phyloP scores from a whole-genome alignment of 2,888 invertebrate genomes.

The Pachymerium ferrugineum region DNA sequence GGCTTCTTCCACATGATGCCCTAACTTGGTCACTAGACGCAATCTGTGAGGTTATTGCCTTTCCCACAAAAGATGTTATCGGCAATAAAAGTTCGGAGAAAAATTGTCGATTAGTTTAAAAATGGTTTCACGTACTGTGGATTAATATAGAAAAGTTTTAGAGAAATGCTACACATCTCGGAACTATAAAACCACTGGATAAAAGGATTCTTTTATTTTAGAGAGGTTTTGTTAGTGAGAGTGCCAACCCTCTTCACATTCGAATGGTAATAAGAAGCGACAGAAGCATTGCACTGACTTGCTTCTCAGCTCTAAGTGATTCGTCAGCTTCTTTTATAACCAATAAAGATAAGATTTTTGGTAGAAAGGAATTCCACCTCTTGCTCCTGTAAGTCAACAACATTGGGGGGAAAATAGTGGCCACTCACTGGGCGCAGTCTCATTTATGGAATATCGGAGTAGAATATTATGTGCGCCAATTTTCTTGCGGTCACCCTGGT shows the following conservation, averaged over 20 bases:
- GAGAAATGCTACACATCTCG: too few relatives aligned
- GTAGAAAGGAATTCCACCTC: background rate
- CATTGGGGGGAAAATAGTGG: background rate
- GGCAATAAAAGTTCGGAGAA: background rate
- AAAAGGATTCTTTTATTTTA: background rate
- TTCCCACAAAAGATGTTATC: conserved; percentile 5
- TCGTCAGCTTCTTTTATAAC: conserved; percentile 25
- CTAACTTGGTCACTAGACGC: conserved; percentile 1
- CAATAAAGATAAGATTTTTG: conserved; percentile 20
- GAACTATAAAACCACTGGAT: background rate
- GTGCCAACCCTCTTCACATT: background rate
- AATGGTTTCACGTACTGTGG: background rate
- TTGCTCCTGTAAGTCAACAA: conserved; percentile 12
- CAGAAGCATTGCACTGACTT: background rate
- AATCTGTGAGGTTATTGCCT: conserved; percentile 6
- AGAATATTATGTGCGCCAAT: background rate
- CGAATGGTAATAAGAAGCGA: conserved; percentile 12
- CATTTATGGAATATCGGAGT: conserved; percentile 8
- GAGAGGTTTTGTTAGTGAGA: background rate
- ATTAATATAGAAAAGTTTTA: background rate
- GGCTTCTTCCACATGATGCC: background rate
- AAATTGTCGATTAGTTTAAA: background rate
- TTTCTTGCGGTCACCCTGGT: background rate
- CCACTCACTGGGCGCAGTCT: background rate
- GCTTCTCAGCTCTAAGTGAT: background rate